A percentile compares a stretch with the other conserved stretches of the same genome.
phyloP scores from a whole-genome alignment of 2,888 invertebrate species.

The Perithous albicinctus region DNA sequence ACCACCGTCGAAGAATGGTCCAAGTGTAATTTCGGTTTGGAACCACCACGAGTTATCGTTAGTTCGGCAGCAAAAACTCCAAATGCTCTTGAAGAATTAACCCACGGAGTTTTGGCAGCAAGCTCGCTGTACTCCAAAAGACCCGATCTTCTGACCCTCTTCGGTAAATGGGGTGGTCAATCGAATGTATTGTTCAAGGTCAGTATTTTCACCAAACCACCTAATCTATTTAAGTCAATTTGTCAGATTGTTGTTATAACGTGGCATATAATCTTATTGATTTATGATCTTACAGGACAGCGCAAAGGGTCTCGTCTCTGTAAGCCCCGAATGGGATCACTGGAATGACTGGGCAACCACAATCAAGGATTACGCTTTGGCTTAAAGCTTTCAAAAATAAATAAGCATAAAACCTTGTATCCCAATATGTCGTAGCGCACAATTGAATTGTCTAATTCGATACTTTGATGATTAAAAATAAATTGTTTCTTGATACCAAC shows the following conservation, averaged over 20 bases:
- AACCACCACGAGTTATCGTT: conserved; percentile 87
- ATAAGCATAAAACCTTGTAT: background rate
- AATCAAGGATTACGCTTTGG: conserved; percentile 64
- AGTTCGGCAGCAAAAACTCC: conserved; percentile 84
- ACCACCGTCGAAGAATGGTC: conserved; percentile 86
- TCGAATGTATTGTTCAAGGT: conserved; percentile 86
- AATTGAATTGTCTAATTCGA: conserved; percentile 23
- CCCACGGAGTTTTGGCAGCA: conserved; percentile 87
- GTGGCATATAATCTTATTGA: background rate
- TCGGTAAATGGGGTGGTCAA: conserved; percentile 87
- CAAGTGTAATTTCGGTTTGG: conserved; percentile 88
- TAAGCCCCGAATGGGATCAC: conserved; percentile 78
- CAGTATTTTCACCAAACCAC: conserved; percentile 59
- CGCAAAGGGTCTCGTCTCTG: conserved; percentile 83
- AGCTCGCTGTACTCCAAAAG: conserved; percentile 86
- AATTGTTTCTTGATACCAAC: conserved; percentile 22
- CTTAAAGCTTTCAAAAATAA: conserved; percentile 1
- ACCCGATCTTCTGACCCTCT: conserved; percentile 88
- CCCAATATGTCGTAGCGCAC: background rate
- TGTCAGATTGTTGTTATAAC: background rate
- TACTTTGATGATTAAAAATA: conserved; percentile 42
- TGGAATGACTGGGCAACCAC: conserved; percentile 76
- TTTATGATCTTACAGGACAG: conserved; percentile 83
- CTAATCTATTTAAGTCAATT: background rate
- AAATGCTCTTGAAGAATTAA: conserved; percentile 87